phyloP scores from a whole-genome alignment of 2,888 invertebrate genomes.

The Phrixothrix hirtus region DNA sequence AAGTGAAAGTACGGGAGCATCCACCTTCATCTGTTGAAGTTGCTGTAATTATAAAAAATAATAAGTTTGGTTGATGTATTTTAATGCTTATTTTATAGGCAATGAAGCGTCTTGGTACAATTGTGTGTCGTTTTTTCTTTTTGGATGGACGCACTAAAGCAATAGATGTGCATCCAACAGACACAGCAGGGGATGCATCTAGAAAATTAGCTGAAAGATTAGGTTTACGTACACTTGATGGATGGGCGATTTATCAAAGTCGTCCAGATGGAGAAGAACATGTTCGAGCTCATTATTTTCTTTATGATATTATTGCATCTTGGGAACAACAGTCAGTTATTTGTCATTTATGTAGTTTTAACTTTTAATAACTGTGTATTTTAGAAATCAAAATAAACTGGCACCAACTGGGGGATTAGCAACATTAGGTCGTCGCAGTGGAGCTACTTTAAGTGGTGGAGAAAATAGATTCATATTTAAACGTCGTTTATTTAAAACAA shows the following conservation, averaged over 20 bases:
- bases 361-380: constrained; percentile 38
- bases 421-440: constrained; percentile 61
- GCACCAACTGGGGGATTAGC: constrained; percentile 50
- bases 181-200: constrained; percentile 90
- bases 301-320: constrained; percentile 91
- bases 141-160: constrained; percentile 94
- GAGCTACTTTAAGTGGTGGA: constrained; percentile 76
- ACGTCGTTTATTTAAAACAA: constrained; percentile 84
- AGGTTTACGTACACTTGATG: constrained; percentile 80
- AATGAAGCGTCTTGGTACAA: constrained; percentile 86
- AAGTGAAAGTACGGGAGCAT: constrained; percentile 77
- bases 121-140: constrained; percentile 93
- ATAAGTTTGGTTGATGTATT: no score
- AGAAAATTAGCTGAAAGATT: constrained; percentile 86
- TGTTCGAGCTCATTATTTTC: constrained; percentile 86
- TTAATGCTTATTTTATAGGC: constrained; percentile 61
- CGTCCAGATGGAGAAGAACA: constrained; percentile 86
- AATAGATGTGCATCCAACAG: constrained; percentile 92
- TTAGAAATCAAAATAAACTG: constrained; percentile 52
- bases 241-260: constrained; percentile 94
- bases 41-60: constrained; percentile 79
- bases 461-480: constrained; percentile 93
- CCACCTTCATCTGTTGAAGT: constrained; percentile 93
- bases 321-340: constrained; percentile 68
- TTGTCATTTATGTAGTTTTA: not conserved